Evolutionary conservation across 1,140 invertebrate species (phyloP).

Genomic region (Drosophila virilis): DNA sequence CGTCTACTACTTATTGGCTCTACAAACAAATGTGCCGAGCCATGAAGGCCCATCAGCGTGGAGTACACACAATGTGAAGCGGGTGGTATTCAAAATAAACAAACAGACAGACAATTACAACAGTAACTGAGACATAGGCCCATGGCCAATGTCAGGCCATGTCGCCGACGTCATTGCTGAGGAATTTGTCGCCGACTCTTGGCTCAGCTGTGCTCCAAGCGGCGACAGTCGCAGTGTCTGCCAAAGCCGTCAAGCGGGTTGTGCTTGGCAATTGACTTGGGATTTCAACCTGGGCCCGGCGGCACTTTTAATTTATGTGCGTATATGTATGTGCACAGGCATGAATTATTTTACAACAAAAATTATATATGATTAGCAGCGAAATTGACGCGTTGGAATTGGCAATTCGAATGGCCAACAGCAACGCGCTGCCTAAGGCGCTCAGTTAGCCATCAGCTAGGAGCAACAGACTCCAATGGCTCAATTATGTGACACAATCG

Average conservation of each 20-base stretch:
- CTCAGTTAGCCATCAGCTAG: constrained; percentile 12
- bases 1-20: constrained; percentile 64
- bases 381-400: constrained; percentile 31
- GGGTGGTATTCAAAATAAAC: constrained; percentile 6
- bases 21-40: constrained; percentile 53
- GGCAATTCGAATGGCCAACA: constrained; percentile 22
- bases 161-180: constrained; percentile 60
- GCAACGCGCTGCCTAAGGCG: constrained; percentile 22
- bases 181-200: constrained; percentile 63
- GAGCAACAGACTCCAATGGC: constrained; percentile 40
- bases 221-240: constrained; percentile 68
- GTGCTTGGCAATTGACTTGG: constrained; percentile 41
- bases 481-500: constrained; percentile 72
- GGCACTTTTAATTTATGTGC: constrained; percentile 50
- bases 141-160: constrained; percentile 62
- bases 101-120: constrained; percentile 27
- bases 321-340: constrained; percentile 35
- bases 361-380: constrained; percentile 74
- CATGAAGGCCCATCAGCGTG: constrained; percentile 33
- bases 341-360: constrained; percentile 64
- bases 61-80: not conserved
- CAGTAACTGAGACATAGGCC: constrained; percentile 13
- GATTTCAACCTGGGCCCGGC: constrained; percentile 20
- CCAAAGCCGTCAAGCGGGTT: constrained; percentile 74
- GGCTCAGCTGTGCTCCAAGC: not conserved